phyloP scores from a whole-genome alignment of 2,888 invertebrate genomes.

The Calephelis perditalis region DNA sequence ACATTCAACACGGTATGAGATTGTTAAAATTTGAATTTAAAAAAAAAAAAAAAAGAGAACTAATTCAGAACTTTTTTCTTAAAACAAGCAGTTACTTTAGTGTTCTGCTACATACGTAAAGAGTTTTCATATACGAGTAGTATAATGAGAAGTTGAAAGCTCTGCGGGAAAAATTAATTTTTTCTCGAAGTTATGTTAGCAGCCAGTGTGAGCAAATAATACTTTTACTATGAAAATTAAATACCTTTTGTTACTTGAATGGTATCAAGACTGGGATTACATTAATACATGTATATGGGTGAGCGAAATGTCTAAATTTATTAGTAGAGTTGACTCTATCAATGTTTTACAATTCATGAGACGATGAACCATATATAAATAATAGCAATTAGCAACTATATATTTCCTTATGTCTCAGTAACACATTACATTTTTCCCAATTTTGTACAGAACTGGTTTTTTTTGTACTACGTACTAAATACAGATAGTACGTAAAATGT shows the following conservation, averaged over 20 bases:
- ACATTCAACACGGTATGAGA: not conserved
- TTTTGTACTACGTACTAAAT: too few relatives aligned
- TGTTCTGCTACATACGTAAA: not conserved
- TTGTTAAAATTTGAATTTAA: not conserved
- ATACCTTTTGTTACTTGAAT: constrained; percentile 52
- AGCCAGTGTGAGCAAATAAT: not conserved
- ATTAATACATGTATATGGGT: constrained; percentile 65
- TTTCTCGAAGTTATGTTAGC: not conserved
- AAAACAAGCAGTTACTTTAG: not conserved
- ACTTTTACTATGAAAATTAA: constrained; percentile 38
- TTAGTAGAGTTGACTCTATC: too few relatives aligned
- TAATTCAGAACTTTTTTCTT: not conserved
- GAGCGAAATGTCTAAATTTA: constrained; percentile 29
- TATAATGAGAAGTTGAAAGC: not conserved
- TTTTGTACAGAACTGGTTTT: too few relatives aligned
- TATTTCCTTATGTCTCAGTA: too few relatives aligned
- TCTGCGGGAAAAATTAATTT: too few relatives aligned
- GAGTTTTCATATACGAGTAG: not conserved
- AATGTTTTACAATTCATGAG: too few relatives aligned
- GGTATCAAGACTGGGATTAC: constrained; percentile 62
- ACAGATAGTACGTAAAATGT: too few relatives aligned
- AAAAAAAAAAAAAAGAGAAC: not conserved
- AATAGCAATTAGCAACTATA: too few relatives aligned
- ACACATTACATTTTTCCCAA: too few relatives aligned
- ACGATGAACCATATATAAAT: too few relatives aligned